A percentile compares a stretch with the other conserved stretches of the same genome.
These are phyloP conservation scores for Halictus ligatus DNA, from an alignment of 2,888 invertebrate genomes.

Conservation along the genomic window DNA sequence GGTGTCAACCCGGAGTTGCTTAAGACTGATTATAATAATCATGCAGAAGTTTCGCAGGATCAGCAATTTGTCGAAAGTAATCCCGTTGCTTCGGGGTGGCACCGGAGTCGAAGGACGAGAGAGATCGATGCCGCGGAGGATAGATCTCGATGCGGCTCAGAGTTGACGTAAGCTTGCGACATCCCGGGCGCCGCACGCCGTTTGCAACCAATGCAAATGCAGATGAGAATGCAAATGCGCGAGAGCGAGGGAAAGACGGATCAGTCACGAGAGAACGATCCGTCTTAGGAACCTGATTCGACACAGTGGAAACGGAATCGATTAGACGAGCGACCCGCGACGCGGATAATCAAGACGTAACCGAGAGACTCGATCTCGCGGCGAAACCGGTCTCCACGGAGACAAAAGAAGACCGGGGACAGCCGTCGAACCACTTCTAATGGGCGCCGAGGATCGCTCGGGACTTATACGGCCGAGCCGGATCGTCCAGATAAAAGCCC, in stretches of 20 bases:
- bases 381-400: neutral
- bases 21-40: no score
- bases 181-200: neutral
- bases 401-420: conserved; percentile 27
- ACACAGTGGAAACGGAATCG: conserved; percentile 16
- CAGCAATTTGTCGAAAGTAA: neutral
- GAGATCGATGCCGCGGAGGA: neutral
- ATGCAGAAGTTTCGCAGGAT: no score
- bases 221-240: neutral
- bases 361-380: neutral
- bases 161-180: neutral
- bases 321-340: conserved; percentile 34
- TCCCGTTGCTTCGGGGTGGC: neutral
- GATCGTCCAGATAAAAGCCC: conserved; percentile 23
- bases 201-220: neutral
- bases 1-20: no score
- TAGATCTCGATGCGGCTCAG: neutral
- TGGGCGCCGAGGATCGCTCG: conserved; percentile 18
- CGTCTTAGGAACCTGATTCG: neutral
- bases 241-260: neutral
- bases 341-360: conserved; percentile 36
- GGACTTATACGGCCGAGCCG: conserved; percentile 55
- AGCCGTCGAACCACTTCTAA: conserved; percentile 29
- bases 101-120: neutral
- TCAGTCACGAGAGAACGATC: neutral